Evolutionary conservation across 2,888 invertebrate genomes (phyloP).

Genomic region (Alviniconcha strummeri): DNA sequence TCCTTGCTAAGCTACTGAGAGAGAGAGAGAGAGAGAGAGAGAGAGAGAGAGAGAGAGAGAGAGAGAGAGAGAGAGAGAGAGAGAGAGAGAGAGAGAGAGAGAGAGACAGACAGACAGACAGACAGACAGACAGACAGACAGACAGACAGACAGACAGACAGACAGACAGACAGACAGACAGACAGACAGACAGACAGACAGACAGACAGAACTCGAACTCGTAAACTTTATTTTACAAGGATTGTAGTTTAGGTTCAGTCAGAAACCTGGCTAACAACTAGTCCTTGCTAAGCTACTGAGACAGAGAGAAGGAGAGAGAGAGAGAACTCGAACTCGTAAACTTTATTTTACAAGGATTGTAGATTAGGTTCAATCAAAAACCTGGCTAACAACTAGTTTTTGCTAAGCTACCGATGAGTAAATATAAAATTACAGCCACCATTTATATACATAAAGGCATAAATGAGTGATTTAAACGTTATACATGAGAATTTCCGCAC

Average conservation of each 20-base stretch:
- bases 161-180: background rate
- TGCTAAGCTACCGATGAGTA: no score
- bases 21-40: background rate
- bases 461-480: no score
- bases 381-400: background rate
- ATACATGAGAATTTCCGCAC: no score
- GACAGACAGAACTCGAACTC: background rate
- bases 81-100: background rate
- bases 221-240: no score
- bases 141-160: background rate
- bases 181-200: background rate
- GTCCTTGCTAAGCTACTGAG: background rate
- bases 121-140: background rate
- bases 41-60: background rate
- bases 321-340: background rate
- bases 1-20: background rate
- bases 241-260: no score
- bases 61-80: conserved; percentile 15
- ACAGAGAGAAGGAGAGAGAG: background rate
- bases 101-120: background rate
- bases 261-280: background rate
- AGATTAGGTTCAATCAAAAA: background rate
- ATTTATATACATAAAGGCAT: no score
- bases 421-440: no score
- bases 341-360: background rate